Base-by-base conservation (phyloP, 2,113 vertebrate species). In the Zosterops borbonicus region DNA sequence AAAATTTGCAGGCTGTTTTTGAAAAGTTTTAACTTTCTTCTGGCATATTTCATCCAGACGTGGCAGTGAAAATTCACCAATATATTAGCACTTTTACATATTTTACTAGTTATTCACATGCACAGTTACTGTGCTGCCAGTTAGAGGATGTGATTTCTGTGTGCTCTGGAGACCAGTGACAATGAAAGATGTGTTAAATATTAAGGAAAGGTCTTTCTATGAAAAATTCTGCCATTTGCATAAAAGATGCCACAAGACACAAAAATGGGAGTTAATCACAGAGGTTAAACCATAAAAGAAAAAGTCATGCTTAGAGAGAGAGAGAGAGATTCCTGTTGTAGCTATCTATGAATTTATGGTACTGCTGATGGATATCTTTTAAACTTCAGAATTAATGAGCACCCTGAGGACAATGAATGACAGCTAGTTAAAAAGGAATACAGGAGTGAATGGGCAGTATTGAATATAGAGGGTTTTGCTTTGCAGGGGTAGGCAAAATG, bases 381-480 rank as follows among this genome's bases (percentile, higher is more conserved):
- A 98, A 92, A 93, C 27, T 62, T 87, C 46, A 86, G 80, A 93
- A 97, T 98, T 98, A 98, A 98, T 96, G 92, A 94, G 87, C 95
- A 94, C 96, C 97, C 96, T 96, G 85, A 75, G 95, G 97, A 95
- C 79, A 97, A 76, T 78, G 92, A 97, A 92, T 93, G 94, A 89
- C 94, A 96, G 90, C 73, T 97, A 90, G 92, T 96, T 97, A 95
- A 95, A 98, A 97, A 92, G 86, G 31, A 92, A 94, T 62, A 92
- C 73, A 90, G 53, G 52, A 97, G 77, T 83, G 70, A 92, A 94
- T 79, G 77, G 70, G 22, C 93, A 94, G 70, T 74, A 84, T 44
- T 85, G 75, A 95, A 91, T 84, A 59, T 35, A 77, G 33, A 18
- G 16, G 60, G 33, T 94, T 97, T 92, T 95, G 47, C 92, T 97